Evolutionary conservation across 2,113 vertebrate species (phyloP).

Genomic region (Crocuta crocuta): DNA sequence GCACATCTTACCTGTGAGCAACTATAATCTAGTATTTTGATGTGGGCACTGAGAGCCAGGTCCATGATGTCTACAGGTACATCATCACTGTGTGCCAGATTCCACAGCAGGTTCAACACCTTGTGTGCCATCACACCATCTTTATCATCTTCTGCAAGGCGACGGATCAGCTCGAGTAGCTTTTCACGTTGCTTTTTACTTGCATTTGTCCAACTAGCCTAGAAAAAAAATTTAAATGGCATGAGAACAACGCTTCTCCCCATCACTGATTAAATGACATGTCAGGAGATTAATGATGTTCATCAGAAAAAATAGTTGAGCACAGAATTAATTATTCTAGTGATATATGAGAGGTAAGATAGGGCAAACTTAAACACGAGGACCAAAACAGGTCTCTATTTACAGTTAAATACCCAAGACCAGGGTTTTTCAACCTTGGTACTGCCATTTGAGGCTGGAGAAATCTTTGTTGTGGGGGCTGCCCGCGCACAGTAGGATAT

Average conservation of each 20-base stretch:
- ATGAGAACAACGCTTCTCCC: not conserved
- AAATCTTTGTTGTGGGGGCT: not conserved
- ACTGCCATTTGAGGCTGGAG: conserved; percentile 10
- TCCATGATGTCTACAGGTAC: conserved; percentile 99
- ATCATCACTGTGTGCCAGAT: conserved; percentile 98
- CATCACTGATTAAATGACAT: not conserved
- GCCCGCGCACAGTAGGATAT: not conserved
- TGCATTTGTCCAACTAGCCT: conserved; percentile 99
- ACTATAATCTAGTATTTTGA: conserved; percentile 99
- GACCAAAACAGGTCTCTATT: not conserved
- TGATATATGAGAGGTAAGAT: not conserved
- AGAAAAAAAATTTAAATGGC: conserved; percentile 53
- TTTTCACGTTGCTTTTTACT: conserved; percentile 99
- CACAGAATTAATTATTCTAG: conserved; percentile 27
- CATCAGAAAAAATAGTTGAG: not conserved
- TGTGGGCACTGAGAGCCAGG: conserved; percentile 98
- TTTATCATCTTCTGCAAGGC: conserved; percentile 99
- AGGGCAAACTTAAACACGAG: not conserved
- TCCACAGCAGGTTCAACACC: conserved; percentile 98
- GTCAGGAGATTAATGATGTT: not conserved
- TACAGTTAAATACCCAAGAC: not conserved
- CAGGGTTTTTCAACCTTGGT: not conserved
- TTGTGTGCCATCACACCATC: conserved; percentile 99
- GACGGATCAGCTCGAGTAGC: conserved; percentile 96
- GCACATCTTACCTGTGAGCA: conserved; percentile 94